Evolutionary conservation across 2,113 vertebrate species (phyloP).

Genomic region (rat (Rattus norvegicus)): GRCr8 NC_086020.1:179219001-179219500

Average conservation of each 20-base stretch:
- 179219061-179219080: background rate
- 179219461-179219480: background rate
- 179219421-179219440: background rate
- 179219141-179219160: background rate
- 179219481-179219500: background rate
- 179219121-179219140: background rate
- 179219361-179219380: background rate
- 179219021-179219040: background rate
- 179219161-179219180: too few relatives aligned
- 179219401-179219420: background rate
- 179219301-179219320: background rate
- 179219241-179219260: background rate
- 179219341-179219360: background rate
- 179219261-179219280: background rate
- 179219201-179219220: too few relatives aligned
- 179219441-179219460: background rate
- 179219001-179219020: background rate
- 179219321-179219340: background rate
- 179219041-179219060: accelerated
- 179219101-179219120: background rate
- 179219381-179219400: background rate
- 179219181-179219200: background rate
- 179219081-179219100: background rate
- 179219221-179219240: background rate
- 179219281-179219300: background rate